These are phyloP conservation scores for Emydoidea blandingii DNA, from an alignment of 2,797 vertebrate species.

Conservation along the genomic window DNA sequence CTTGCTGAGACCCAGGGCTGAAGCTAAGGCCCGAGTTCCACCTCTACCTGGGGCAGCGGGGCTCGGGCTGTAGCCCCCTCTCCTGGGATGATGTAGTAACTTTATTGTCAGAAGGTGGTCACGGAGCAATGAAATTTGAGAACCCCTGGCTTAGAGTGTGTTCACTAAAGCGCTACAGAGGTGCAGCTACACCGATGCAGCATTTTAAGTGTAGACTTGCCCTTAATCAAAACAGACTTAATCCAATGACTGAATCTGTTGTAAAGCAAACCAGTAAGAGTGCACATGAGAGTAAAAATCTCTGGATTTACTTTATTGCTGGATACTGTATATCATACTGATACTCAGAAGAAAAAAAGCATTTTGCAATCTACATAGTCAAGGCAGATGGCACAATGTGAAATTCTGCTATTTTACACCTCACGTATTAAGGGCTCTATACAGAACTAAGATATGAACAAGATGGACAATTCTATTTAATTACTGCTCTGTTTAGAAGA, in stretches of 20 bases:
- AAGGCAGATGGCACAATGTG: neutral
- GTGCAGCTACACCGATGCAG: neutral
- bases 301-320: neutral
- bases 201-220: neutral
- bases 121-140: neutral
- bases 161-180: neutral
- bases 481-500: neutral
- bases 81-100: no score
- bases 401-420: neutral
- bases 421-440: neutral
- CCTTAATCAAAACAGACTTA: neutral
- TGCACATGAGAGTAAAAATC: constrained; percentile 10
- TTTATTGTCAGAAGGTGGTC: no score
- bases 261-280: constrained; percentile 6
- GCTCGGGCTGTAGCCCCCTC: no score
- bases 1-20: no score
- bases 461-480: neutral
- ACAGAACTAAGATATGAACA: neutral
- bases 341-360: neutral
- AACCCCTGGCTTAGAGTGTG: neutral
- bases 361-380: neutral
- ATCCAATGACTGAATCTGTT: neutral
- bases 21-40: no score
- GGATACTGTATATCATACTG: neutral
- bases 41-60: no score